Percentiles rank a stretch among this genome's conserved stretches.
Evolutionary conservation across 2,888 invertebrate genomes (phyloP).

Genomic region (Opisthograptis luteolata): DNA sequence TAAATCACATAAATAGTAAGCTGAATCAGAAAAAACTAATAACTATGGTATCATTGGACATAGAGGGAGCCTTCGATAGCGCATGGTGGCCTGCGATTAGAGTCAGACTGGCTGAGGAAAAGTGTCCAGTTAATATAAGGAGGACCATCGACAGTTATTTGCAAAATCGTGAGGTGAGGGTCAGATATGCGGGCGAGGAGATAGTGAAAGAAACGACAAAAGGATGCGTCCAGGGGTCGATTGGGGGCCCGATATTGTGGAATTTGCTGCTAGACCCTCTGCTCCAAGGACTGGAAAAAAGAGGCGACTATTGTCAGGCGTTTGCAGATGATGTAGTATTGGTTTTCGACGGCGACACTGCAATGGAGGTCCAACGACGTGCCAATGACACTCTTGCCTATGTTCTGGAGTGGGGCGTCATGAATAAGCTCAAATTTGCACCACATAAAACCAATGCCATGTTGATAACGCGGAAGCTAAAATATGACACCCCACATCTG

Average conservation of each 20-base stretch:
- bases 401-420: background rate
- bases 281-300: no score
- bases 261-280: no score
- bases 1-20: constrained; percentile 1
- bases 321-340: no score
- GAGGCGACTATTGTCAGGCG: no score
- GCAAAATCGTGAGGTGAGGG: no score
- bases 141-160: no score
- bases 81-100: constrained; percentile 44
- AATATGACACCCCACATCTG: background rate
- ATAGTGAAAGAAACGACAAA: background rate
- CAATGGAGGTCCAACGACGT: no score
- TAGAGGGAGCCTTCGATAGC: constrained; percentile 41
- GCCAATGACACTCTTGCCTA: no score
- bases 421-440: background rate
- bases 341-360: no score
- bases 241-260: background rate
- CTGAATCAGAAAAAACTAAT: constrained; percentile 18
- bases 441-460: background rate
- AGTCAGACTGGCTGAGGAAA: background rate
- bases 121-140: no score
- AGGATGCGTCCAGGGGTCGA: background rate
- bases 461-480: background rate
- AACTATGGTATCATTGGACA: constrained; percentile 31
- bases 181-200: background rate